Conservation (phyloP, 2,113 vertebrate species). For the Cnemophilus loriae region DNA sequence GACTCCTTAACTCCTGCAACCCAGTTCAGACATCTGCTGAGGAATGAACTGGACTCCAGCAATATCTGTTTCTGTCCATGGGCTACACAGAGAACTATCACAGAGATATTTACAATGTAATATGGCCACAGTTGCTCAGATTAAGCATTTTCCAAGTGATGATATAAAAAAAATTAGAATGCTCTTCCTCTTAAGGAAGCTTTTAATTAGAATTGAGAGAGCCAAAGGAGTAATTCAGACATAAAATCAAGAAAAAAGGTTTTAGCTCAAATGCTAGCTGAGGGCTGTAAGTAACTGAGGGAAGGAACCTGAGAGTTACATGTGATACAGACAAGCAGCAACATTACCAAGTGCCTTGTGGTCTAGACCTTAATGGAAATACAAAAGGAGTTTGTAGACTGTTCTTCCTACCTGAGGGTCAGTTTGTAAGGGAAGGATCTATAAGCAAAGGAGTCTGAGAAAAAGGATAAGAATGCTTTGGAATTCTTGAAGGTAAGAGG, state of each 20-base stretch:
- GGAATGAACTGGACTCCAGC: neutral
- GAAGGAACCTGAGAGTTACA: neutral
- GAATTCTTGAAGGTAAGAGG: neutral
- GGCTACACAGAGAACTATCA: neutral
- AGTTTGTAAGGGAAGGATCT: neutral
- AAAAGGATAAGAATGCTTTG: neutral
- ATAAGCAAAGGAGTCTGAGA: neutral
- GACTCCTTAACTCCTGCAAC: neutral
- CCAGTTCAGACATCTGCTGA: neutral
- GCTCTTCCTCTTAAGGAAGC: neutral
- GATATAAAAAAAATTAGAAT: neutral
- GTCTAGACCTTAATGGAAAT: neutral
- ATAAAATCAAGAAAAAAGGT: neutral
- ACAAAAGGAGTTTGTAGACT: neutral
- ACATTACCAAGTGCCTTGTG: neutral
- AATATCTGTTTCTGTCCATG: neutral
- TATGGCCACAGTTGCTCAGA: neutral
- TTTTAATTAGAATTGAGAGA: neutral
- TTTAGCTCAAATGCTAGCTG: neutral
- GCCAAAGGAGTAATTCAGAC: neutral
- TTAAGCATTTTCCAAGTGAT: neutral
- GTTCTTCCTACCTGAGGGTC: neutral
- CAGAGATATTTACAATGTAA: neutral
- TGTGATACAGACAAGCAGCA: fast-evolving
- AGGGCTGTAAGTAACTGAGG: neutral